Conservation (phyloP, 1,140 invertebrate species). For the Delia radicum region DNA sequence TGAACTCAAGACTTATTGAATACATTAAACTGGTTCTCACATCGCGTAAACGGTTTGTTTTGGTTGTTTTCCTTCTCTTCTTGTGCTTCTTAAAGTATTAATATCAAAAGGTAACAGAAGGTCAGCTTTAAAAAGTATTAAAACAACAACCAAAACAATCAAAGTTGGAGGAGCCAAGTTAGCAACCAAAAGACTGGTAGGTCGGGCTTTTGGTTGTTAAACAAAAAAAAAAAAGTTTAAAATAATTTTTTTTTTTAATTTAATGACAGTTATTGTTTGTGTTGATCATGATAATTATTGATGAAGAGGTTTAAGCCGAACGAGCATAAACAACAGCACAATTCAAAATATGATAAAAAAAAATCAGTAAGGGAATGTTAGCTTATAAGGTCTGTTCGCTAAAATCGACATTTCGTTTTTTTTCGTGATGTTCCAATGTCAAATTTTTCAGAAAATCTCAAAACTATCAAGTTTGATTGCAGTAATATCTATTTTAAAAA, state of each 20-base stretch:
- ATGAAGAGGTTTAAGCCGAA: not conserved
- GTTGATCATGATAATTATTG: not conserved
- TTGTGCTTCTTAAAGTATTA: no score
- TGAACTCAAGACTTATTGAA: not conserved
- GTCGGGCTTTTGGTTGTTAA: not conserved
- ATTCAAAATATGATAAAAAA: not conserved
- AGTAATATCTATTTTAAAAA: no score
- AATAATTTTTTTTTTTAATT: not conserved
- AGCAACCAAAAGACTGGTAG: no score
- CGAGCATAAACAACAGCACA: not conserved
- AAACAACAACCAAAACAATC: not conserved
- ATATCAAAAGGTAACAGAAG: conserved; percentile 8
- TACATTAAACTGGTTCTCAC: not conserved
- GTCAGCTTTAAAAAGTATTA: not conserved
- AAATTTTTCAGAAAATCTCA: no score
- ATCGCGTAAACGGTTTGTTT: not conserved
- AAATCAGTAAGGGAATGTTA: not conserved
- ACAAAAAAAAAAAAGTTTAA: not conserved
- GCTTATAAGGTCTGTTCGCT: no score
- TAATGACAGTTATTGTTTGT: not conserved
- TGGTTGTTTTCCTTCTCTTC: no score
- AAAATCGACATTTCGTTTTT: no score
- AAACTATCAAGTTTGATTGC: no score
- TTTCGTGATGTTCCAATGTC: no score
- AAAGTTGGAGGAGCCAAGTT: not conserved